Conservation (phyloP, 2,888 invertebrate species). For the Panzeria rudis region DNA sequence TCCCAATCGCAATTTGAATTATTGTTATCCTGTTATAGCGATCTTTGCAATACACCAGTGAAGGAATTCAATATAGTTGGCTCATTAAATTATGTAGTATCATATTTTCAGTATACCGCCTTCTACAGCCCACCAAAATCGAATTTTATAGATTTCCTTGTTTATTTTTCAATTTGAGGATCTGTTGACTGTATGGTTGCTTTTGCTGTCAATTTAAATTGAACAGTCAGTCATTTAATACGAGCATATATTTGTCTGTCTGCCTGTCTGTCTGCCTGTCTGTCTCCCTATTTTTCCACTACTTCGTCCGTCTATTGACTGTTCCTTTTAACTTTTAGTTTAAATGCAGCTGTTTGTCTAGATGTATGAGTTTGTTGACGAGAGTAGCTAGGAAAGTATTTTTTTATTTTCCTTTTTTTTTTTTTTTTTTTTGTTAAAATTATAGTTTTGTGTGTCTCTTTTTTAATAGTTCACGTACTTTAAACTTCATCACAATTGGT, state of each 20-base stretch:
- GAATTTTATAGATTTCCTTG: not conserved
- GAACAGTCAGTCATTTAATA: constrained; percentile 71
- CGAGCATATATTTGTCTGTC: constrained; percentile 49
- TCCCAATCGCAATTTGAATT: no score
- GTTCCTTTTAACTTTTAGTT: constrained; percentile 34
- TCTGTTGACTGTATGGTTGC: constrained; percentile 68
- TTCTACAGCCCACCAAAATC: not conserved
- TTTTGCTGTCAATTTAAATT: constrained; percentile 72
- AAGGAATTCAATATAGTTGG: no score
- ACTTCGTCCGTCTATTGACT: constrained; percentile 7
- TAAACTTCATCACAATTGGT: constrained; percentile 66
- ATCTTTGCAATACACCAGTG: no score
- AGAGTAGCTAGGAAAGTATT: constrained; percentile 24
- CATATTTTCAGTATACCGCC: no score
- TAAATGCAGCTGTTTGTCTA: constrained; percentile 65
- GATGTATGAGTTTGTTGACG: constrained; percentile 26
- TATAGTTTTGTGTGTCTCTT: constrained; percentile 22
- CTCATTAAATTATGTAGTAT: no score
- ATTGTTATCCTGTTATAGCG: no score
- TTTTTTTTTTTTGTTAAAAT: constrained; percentile 27
- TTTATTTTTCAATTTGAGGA: constrained; percentile 55
- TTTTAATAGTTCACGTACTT: constrained; percentile 65
- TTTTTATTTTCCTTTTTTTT: not conserved
- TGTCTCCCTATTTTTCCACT: not conserved
- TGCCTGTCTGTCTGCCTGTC: constrained; percentile 3